Evolutionary conservation across 2,113 vertebrate species (phyloP).

Genomic region (Oxyruncus cristatus): DNA sequence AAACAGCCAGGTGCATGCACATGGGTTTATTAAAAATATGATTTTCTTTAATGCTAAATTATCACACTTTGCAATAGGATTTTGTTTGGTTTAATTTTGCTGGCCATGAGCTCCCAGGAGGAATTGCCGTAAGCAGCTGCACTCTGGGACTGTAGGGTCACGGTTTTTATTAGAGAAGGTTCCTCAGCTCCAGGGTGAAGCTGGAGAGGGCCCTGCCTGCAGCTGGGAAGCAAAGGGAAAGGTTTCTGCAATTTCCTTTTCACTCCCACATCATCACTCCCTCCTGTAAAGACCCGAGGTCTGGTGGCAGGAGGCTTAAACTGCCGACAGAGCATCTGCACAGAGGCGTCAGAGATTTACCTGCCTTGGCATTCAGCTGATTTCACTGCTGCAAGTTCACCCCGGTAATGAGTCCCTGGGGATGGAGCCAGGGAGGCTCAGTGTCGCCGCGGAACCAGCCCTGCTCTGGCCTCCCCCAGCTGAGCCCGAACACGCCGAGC

Average conservation of each 20-base stretch:
- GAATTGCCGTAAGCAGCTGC: neutral
- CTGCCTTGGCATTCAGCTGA: neutral
- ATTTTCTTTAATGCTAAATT: neutral
- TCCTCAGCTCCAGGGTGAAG: neutral
- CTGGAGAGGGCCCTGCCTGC: neutral
- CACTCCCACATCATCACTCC: neutral
- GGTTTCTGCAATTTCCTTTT: neutral
- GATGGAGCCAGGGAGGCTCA: neutral
- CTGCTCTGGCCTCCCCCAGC: neutral
- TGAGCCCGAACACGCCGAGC: neutral
- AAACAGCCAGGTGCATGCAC: neutral
- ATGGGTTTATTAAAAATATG: neutral
- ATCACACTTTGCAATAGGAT: neutral
- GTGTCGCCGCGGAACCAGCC: fast-evolving
- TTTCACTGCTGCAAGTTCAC: neutral
- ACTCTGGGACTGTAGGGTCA: fast-evolving
- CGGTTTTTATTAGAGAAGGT: neutral
- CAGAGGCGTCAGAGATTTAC: neutral
- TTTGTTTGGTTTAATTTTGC: neutral
- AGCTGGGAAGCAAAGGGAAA: neutral
- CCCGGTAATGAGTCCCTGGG: neutral
- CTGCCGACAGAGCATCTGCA: fast-evolving
- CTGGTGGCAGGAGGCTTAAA: neutral
- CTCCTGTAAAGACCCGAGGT: neutral
- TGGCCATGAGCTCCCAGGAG: neutral